Conservation (phyloP, 2,888 invertebrate species). For the Papilio demoleus region DNA sequence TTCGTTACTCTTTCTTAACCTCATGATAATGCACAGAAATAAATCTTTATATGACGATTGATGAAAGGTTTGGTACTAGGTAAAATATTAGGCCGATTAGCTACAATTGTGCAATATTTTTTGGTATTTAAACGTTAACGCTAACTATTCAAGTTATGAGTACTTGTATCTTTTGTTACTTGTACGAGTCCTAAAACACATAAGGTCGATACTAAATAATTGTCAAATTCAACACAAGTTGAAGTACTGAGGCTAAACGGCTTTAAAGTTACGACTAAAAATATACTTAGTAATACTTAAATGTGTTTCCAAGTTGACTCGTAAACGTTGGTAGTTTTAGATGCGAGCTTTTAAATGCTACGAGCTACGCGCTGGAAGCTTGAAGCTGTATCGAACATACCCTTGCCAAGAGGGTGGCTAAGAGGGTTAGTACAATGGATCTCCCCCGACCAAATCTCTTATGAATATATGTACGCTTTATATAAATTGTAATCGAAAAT, state of each 20-base stretch:
- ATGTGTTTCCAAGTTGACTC: slow-evolving; percentile 19
- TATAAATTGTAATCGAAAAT: slow-evolving; percentile 28
- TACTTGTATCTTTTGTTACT: too few species aligned
- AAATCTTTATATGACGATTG: too few species aligned
- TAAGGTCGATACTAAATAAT: too few species aligned
- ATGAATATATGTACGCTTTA: slow-evolving; percentile 45
- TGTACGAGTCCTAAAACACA: too few species aligned
- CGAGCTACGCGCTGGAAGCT: slow-evolving; percentile 13
- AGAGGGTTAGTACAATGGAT: slow-evolving; percentile 80
- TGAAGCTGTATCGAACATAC: slow-evolving; percentile 54
- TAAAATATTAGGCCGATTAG: too few species aligned
- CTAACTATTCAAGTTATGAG: too few species aligned
- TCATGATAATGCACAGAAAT: too few species aligned
- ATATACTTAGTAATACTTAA: slow-evolving; percentile 3
- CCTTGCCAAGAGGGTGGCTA: slow-evolving; percentile 66
- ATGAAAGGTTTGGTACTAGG: too few species aligned
- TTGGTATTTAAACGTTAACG: too few species aligned
- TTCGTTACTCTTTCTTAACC: too few species aligned
- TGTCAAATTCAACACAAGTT: too few species aligned
- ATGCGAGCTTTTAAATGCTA: slow-evolving; percentile 27
- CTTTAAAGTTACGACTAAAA: slow-evolving; percentile 1
- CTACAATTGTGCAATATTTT: too few species aligned
- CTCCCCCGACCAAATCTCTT: slow-evolving; percentile 72
- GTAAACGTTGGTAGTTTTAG: slow-evolving; percentile 5
- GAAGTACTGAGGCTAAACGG: not conserved